Percentiles rank a stretch among this genome's conserved stretches.
phyloP scores from a whole-genome alignment of 2,888 invertebrate species.

The Ennomos erosarius region DNA sequence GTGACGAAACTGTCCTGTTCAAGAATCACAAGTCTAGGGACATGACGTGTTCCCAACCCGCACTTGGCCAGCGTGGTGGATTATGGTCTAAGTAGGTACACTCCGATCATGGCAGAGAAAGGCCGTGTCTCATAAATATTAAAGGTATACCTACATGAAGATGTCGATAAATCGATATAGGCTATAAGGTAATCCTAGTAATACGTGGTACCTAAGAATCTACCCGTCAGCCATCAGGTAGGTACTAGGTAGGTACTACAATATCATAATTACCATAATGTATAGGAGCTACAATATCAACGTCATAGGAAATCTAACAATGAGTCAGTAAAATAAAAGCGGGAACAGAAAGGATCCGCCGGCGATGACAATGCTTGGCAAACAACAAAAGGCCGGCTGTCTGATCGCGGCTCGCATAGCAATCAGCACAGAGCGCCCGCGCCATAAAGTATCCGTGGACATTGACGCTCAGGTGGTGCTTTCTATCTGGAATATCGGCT shows the following conservation, averaged over 20 bases:
- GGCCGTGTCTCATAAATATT: too few species aligned
- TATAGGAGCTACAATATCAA: slow-evolving; percentile 5
- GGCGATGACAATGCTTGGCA: slow-evolving; percentile 68
- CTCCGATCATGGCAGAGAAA: too few species aligned
- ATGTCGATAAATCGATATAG: too few species aligned
- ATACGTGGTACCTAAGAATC: too few species aligned
- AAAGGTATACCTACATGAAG: too few species aligned
- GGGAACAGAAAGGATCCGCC: slow-evolving; percentile 50
- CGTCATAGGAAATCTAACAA: slow-evolving; percentile 43
- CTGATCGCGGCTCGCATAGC: slow-evolving; percentile 69
- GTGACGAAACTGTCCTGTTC: too few species aligned
- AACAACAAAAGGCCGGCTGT: slow-evolving; percentile 76
- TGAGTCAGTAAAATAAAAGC: slow-evolving; percentile 70
- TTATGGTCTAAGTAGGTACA: too few species aligned
- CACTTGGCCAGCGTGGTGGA: too few species aligned
- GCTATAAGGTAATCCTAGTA: too few species aligned
- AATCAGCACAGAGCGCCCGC: slow-evolving; percentile 61
- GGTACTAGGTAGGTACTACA: background rate
- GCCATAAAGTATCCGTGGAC: slow-evolving; percentile 20
- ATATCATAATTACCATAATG: background rate
- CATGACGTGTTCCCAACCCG: too few species aligned
- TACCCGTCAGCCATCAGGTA: too few species aligned
- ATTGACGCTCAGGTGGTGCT: slow-evolving; percentile 18
- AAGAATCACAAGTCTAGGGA: too few species aligned
- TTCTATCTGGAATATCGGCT: slow-evolving; percentile 10